phyloP scores from a whole-genome alignment of 2,797 vertebrate species.

The Melanotaenia boesemani region DNA sequence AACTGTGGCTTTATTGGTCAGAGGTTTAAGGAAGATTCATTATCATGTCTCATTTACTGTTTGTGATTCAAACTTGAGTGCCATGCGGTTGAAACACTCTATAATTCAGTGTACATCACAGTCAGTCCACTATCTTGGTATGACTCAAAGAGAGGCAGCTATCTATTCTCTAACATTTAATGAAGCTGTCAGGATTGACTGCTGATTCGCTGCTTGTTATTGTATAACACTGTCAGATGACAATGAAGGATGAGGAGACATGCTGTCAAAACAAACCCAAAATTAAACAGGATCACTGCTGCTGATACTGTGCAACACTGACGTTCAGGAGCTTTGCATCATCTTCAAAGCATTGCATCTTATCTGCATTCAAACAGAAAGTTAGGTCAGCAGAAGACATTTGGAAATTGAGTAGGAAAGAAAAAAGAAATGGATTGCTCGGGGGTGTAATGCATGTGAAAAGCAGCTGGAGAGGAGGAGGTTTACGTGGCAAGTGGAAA shows the following conservation, averaged over 20 bases:
- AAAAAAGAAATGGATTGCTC: conserved; percentile 55
- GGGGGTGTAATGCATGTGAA: conserved; percentile 83
- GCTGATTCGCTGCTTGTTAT: conserved; percentile 22
- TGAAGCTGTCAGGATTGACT: conserved; percentile 33
- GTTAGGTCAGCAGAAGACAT: conserved; percentile 40
- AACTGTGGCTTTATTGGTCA: conserved; percentile 29
- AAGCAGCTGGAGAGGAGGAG: conserved; percentile 88
- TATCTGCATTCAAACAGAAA: conserved; percentile 40
- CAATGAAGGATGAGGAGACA: conserved; percentile 20
- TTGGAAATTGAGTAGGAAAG: conserved; percentile 47
- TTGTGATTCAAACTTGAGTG: conserved; percentile 23
- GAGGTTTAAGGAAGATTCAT: conserved; percentile 38
- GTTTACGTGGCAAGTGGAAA: conserved; percentile 89
- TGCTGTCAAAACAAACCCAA: conserved; percentile 27
- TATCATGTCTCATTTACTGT: conserved; percentile 33
- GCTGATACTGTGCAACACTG: conserved; percentile 1
- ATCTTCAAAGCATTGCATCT: conserved; percentile 44
- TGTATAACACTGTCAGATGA: conserved; percentile 52
- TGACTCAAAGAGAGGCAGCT: conserved; percentile 22
- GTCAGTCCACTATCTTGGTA: neutral
- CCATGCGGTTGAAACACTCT: conserved; percentile 12
- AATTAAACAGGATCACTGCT: conserved; percentile 32
- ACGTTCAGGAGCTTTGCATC: conserved; percentile 14
- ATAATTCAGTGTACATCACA: conserved; percentile 27
- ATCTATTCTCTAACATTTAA: conserved; percentile 23